A percentile compares a stretch with the other conserved stretches of the same genome.
Conservation (phyloP, 92 coral and sea anemone genomes). For the Muricea muricata region DNA sequence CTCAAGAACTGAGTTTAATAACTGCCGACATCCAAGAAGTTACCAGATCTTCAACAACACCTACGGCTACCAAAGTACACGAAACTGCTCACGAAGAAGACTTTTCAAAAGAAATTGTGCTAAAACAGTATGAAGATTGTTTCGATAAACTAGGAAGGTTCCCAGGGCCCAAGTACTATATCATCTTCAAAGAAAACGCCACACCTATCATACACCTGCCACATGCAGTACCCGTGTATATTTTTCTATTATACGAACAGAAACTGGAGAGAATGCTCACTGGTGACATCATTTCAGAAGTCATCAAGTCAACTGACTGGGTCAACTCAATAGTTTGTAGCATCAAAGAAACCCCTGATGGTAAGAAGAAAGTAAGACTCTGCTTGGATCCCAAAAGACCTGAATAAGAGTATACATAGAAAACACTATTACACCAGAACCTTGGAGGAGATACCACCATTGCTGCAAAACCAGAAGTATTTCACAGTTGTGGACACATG, state of each 20-base stretch:
- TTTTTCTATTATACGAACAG: slow-evolving; percentile 52
- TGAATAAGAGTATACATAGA: slow-evolving; percentile 64
- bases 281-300: slow-evolving; percentile 55
- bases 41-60: too few species aligned
- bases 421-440: slow-evolving; percentile 71
- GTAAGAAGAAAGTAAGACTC: slow-evolving; percentile 51
- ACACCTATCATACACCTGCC: slow-evolving; percentile 51
- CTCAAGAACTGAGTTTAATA: slow-evolving; percentile 56
- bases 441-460: slow-evolving; percentile 66
- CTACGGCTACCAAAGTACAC: too few species aligned
- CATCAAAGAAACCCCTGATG: not conserved
- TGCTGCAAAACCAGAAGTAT: slow-evolving; percentile 54
- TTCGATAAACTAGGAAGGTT: slow-evolving; percentile 62
- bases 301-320: slow-evolving; percentile 67
- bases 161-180: slow-evolving; percentile 61
- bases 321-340: not conserved
- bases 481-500: slow-evolving; percentile 68
- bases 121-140: slow-evolving; percentile 55
- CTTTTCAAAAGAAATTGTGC: slow-evolving; percentile 45
- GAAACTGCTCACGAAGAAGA: not conserved
- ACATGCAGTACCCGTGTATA: slow-evolving; percentile 66
- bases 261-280: slow-evolving; percentile 61
- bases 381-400: slow-evolving; percentile 74
- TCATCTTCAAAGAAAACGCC: slow-evolving; percentile 23
- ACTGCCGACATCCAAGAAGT: slow-evolving; percentile 54